phyloP scores from a whole-genome alignment of 1,140 invertebrate species.

The Bombus sibiricus region DNA sequence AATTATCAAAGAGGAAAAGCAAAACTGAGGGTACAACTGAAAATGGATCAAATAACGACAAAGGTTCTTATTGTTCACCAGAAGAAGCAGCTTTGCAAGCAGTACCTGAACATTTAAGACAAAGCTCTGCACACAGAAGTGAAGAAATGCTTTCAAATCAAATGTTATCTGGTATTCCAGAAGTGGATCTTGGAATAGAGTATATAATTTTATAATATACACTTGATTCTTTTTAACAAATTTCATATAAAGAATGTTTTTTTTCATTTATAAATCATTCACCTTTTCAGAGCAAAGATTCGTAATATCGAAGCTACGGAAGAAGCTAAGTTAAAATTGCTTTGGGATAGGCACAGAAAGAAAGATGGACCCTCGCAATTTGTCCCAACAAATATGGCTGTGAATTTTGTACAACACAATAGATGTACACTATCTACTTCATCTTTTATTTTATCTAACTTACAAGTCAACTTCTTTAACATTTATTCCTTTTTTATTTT shows the following conservation, averaged over 20 bases:
- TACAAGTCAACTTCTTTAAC: background rate
- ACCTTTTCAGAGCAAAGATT: constrained; percentile 92
- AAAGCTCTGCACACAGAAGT: constrained; percentile 91
- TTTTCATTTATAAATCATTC: constrained; percentile 38
- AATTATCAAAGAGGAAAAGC: constrained; percentile 94
- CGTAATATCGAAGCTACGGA: constrained; percentile 99
- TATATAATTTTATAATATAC: constrained; percentile 78
- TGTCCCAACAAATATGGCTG: constrained; percentile 98
- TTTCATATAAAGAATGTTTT: background rate
- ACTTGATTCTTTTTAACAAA: background rate
- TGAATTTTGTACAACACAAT: constrained; percentile 98
- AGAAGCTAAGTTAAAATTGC: constrained; percentile 96
- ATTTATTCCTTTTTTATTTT: constrained; percentile 56
- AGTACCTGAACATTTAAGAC: constrained; percentile 93
- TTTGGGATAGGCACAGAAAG: constrained; percentile 94
- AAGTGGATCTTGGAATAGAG: constrained; percentile 99
- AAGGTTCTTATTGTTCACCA: constrained; percentile 89
- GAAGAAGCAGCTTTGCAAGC: constrained; percentile 93
- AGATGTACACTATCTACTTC: constrained; percentile 86
- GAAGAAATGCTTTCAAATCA: constrained; percentile 99
- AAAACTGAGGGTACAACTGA: constrained; percentile 78
- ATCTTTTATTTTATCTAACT: constrained; percentile 29
- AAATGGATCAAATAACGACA: constrained; percentile 76
- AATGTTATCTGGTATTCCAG: constrained; percentile 99
- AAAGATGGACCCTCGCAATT: constrained; percentile 97